Base-by-base conservation (phyloP, 92 coral and sea anemone species). In the Nematostella vectensis region DNA sequence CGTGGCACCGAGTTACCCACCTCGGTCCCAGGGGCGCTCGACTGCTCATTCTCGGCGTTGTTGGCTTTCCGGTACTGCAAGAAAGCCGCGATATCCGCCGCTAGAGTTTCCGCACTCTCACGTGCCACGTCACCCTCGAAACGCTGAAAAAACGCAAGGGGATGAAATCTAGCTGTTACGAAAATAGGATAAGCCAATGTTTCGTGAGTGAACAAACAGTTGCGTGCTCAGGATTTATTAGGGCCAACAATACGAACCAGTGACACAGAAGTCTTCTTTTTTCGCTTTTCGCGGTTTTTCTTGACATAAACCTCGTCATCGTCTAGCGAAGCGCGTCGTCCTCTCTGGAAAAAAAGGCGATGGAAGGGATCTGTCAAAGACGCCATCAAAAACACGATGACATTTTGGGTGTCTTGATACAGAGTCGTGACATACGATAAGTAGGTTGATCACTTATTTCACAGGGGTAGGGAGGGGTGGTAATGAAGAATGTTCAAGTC, bases 41-140 rank as follows among this genome's bases (percentile, higher is more conserved):
- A n/a, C n/a, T n/a, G n/a, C n/a, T n/a, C n/a, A n/a, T n/a, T n/a
- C n/a, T 57, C 78, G 47, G 82, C 47, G 0, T 73, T 49, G 47
- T 65, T 47, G 31, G 70, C 64, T 24, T 74, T 63, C 44, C 64
- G 65, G 58, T 82, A 77, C 16, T 85, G 70, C 12, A 85, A 62
- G 56, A 75, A 85, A 18, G 83, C 88, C 55, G 88, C 95, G 42
- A 85, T 85, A 51, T 85, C 95, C 19, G 88, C 88, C 4, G 95
- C 95, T 39, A 85, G 75, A 13, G 68, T 70, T 24, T 80, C 84
- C 1, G 88, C 83, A 43, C 74, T 68, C 37, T 79, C 83, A 19
- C 69, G 62, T 22, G 78, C 64, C 27, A 84, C 72, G 37, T 80
- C 59, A 8, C 88, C 95, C 26, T 82, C 88, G 50, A 85, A 75